Percentiles rank a stretch among this genome's conserved stretches.
Conservation (phyloP, 2,797 vertebrate species). For the Tokudaia tokunoshimensis region DNA sequence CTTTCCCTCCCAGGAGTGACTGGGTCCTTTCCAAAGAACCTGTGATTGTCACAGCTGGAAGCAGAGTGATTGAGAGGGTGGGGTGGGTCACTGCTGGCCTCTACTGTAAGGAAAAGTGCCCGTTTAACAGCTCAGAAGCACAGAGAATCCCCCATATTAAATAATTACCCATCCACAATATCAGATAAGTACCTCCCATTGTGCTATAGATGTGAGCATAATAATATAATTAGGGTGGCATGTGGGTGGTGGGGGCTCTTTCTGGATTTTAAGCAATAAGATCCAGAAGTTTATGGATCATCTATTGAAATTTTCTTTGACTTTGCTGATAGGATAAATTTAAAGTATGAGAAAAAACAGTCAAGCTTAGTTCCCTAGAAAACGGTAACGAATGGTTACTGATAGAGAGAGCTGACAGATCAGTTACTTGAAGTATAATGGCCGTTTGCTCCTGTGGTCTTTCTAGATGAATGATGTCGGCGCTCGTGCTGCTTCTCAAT, state of each 20-base stretch:
- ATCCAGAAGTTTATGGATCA: not conserved
- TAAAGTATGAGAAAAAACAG: not conserved
- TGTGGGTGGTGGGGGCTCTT: not conserved
- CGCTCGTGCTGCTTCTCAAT: not conserved
- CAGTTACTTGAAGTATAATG: not conserved
- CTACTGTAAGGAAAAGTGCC: not conserved
- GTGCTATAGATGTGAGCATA: not conserved
- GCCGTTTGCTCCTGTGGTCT: not conserved
- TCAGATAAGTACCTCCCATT: not conserved
- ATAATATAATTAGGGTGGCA: not conserved
- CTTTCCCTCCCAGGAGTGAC: not conserved
- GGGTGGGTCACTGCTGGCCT: not conserved
- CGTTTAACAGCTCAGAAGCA: not conserved
- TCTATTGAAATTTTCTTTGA: not conserved
- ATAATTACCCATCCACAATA: not conserved
- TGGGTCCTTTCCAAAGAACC: not conserved
- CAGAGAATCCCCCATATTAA: not conserved
- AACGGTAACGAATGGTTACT: not conserved
- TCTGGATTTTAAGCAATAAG: not conserved
- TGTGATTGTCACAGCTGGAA: not conserved
- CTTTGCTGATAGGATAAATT: not conserved
- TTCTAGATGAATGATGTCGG: not conserved
- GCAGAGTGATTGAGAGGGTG: fast-evolving
- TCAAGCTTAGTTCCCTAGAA: not conserved
- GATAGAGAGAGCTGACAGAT: not conserved